Base-by-base conservation (phyloP, 2,113 vertebrate species). In the Peromyscus leucopus region DNA sequence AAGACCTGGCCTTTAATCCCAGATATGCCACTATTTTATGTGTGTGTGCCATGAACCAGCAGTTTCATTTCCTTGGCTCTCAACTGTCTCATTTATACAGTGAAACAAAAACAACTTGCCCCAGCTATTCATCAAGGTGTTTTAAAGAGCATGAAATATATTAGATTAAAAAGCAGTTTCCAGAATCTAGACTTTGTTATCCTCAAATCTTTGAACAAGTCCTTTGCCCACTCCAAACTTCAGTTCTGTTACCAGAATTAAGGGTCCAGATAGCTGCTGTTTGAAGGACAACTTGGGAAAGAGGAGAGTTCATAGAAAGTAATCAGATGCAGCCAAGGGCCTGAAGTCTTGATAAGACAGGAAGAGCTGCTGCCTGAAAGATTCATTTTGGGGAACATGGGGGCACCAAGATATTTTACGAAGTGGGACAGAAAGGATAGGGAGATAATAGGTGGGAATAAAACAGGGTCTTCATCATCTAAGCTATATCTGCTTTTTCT, bases 21-120 rank as follows among this genome's bases (percentile, higher is more conserved):
- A 92, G 28, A 22, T 84, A 42, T 61, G 59, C 24, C 31, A 61
- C 51, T 89, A 46, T 31, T 51, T 36, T 55, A 12, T 55, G 55
- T 55, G 55, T 55, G 13, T 55, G 24, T 78, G 42, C 22, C 31
- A 24, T 69, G 31, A 93, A 85, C 9, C 85, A 92, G 19, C 76
- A 90, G 69, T 88, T 89, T 82, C 22, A 92, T 55, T 55, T 85
- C 28, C 8, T n/a, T 72, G 74, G 48, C 39, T 96, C 21, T 82
- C n/a, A 85, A 75, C 5, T 67, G 21, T 63, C 31, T 91, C 61
- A 57, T 90, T 42, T 33, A 21, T 19, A 92, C 74, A 96, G 42
- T 33, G 46, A 91, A 86, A 75, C 17, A 61, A 86, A 96, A 97
- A 91, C 24, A 74, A 88, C 42, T 2, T 93, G 24, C 26, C 39